These are phyloP conservation scores for Diplazon laetatorius DNA, from an alignment of 2,888 invertebrate genomes.

Conservation along the genomic window DNA sequence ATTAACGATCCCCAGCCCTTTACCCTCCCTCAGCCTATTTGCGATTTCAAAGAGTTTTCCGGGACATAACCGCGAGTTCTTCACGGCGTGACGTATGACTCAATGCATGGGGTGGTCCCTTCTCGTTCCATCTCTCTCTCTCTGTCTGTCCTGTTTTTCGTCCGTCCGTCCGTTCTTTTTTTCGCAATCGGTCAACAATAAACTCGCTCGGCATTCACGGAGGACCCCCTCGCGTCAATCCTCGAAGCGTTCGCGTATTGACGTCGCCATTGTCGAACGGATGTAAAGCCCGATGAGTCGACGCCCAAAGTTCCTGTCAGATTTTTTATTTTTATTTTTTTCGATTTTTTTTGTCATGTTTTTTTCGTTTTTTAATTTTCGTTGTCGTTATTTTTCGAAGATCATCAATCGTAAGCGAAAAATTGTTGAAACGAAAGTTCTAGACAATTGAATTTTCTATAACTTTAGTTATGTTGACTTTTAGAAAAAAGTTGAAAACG, in stretches of 20 bases:
- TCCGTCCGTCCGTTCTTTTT: not conserved
- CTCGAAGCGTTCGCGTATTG: not conserved
- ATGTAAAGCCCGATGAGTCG: slow-evolving; percentile 4
- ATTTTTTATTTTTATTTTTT: not conserved
- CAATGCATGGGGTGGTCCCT: not conserved
- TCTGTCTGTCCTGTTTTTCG: not conserved
- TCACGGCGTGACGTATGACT: slow-evolving; percentile 1
- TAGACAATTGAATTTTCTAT: too few species aligned
- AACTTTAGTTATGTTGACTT: too few species aligned
- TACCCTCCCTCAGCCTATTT: not conserved
- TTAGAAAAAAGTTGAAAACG: too few species aligned
- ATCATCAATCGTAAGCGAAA: too few species aligned
- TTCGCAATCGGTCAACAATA: slow-evolving; percentile 25
- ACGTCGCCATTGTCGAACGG: slow-evolving; percentile 2
- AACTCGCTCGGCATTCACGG: slow-evolving; percentile 14
- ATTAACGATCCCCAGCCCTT: too few species aligned
- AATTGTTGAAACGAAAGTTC: too few species aligned
- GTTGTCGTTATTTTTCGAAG: not conserved
- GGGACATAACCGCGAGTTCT: slow-evolving; percentile 27
- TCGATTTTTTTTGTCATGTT: not conserved
- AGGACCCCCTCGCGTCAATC: not conserved
- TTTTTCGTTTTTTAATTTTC: not conserved
- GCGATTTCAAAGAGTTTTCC: slow-evolving; percentile 49
- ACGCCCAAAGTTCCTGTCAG: not conserved
- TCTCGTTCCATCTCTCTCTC: slow-evolving; percentile 13